Evolutionary conservation across 1,140 invertebrate genomes (phyloP).

Genomic region (Campoletis sonorensis): DNA sequence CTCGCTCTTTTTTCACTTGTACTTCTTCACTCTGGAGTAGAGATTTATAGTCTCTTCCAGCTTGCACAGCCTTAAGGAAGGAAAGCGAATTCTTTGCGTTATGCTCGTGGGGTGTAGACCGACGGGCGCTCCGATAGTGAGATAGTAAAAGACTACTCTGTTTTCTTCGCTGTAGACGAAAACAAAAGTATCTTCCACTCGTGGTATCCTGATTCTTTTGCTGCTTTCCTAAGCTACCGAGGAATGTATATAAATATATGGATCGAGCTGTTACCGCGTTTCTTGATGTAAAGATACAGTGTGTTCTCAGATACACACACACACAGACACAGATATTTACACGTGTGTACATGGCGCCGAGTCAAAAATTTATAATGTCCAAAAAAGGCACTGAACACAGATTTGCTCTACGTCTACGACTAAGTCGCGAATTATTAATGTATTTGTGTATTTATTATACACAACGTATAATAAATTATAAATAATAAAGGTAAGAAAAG

Average conservation of each 20-base stretch:
- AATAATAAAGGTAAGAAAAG: too few relatives aligned
- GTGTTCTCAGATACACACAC: neutral
- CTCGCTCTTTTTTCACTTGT: neutral
- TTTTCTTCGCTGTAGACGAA: conserved; percentile 33
- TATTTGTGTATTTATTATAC: too few relatives aligned
- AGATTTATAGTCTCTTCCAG: conserved; percentile 25
- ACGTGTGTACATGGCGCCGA: neutral
- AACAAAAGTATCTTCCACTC: conserved; percentile 35
- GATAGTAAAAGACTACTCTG: conserved; percentile 21
- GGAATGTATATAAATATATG: too few relatives aligned
- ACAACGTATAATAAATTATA: too few relatives aligned
- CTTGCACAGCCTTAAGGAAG: neutral
- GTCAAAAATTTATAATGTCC: conserved; percentile 38
- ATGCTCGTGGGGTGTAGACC: neutral
- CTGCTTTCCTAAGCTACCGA: neutral
- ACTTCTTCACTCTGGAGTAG: neutral
- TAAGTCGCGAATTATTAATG: too few relatives aligned
- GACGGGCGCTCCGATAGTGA: neutral
- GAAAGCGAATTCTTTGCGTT: neutral
- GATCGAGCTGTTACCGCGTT: too few relatives aligned
- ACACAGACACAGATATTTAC: neutral
- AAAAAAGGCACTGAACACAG: neutral
- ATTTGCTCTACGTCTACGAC: too few relatives aligned
- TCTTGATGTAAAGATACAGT: too few relatives aligned
- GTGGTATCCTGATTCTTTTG: conserved; percentile 9